Evolutionary conservation across 2,113 vertebrate genomes (phyloP), one percentile per base, ranked within the genome.

Genomic region (Astatoreochromis straeleni): DNA sequence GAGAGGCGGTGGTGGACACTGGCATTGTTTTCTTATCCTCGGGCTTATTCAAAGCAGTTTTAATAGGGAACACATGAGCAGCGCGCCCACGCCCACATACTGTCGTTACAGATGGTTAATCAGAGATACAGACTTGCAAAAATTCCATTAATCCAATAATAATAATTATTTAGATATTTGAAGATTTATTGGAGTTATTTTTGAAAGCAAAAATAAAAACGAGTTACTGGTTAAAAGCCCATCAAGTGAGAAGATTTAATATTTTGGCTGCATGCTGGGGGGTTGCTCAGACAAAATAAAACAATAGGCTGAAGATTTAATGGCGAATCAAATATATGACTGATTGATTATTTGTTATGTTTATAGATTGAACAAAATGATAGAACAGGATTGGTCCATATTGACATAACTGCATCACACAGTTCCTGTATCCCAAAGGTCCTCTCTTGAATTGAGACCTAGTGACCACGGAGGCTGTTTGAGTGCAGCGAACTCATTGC

Each of bases 11-110:
- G n/a, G 75, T 85, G 92, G 93, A 93, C 91, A 83, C 68, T 85
- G 89, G 68, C 80, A 85, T 92, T 93, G 88, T 93, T 87, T 90
- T 87, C 54, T 24, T 90, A 81, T 91, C 94, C 91, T 83, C 81
- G 9, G 90, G 91, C 93, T 84, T 84, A 53, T 87, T 83, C 86
- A 81, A 55, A 87, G 47, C 82, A 75, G 60, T 87, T 88, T 89
- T 91, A 89, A 93, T 85, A 86, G 83, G 73, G 42, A 81, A 83
- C 80, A 87, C 82, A 80, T 63, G 85, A 91, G 81, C 84, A 75
- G 73, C 24, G 16, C 5, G 73, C 84, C 57, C 35, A 45, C 92
- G 84, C 91, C 90, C 89, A 89, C 91, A n/a, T 26, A 51, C 88
- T 86, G 49, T 80, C 88, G 84, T 85, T 84, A 60, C 45, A 38